phyloP scores from a whole-genome alignment of 53 echinoderm and acorn worm genomes.

The Hippasteria phrygiana region DNA sequence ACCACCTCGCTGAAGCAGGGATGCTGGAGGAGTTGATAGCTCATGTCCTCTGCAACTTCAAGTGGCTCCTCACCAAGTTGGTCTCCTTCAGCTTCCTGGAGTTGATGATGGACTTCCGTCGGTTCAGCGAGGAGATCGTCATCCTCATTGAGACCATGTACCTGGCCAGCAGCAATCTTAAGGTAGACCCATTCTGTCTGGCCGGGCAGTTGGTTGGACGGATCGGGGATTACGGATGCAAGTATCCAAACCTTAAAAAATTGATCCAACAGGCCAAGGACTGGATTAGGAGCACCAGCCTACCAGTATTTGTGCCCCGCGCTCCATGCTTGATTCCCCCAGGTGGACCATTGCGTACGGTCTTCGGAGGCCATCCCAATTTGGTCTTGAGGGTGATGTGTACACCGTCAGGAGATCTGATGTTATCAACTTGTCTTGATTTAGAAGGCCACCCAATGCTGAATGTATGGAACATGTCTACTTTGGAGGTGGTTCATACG shows the following conservation, averaged over 20 bases:
- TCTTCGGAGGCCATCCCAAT: slow-evolving; percentile 84
- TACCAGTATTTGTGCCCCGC: slow-evolving; percentile 77
- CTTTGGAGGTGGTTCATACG: slow-evolving; percentile 78
- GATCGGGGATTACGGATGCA: slow-evolving; percentile 66
- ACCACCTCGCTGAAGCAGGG: slow-evolving; percentile 64
- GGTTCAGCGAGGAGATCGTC: slow-evolving; percentile 58
- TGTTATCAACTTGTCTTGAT: slow-evolving; percentile 83
- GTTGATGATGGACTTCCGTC: slow-evolving; percentile 75
- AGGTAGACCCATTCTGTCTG: slow-evolving; percentile 79
- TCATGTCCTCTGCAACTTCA: slow-evolving; percentile 81
- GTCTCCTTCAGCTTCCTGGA: slow-evolving; percentile 78
- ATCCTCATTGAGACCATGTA: slow-evolving; percentile 76
- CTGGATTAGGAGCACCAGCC: slow-evolving; percentile 65
- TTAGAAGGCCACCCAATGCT: slow-evolving; percentile 74
- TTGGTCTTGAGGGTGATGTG: slow-evolving; percentile 74
- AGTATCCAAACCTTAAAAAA: slow-evolving; percentile 50
- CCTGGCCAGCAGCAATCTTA: slow-evolving; percentile 85
- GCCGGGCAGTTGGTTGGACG: slow-evolving; percentile 88
- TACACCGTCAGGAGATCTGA: slow-evolving; percentile 57
- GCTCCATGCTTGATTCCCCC: slow-evolving; percentile 85
- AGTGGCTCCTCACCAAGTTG: slow-evolving; percentile 86
- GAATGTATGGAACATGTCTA: slow-evolving; percentile 82
- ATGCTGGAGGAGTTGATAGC: slow-evolving; percentile 65
- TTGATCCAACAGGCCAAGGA: slow-evolving; percentile 70
- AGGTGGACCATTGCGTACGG: slow-evolving; percentile 85